Evolutionary conservation across 1,140 invertebrate species (phyloP).

Genomic region (Orius insidiosus): DNA sequence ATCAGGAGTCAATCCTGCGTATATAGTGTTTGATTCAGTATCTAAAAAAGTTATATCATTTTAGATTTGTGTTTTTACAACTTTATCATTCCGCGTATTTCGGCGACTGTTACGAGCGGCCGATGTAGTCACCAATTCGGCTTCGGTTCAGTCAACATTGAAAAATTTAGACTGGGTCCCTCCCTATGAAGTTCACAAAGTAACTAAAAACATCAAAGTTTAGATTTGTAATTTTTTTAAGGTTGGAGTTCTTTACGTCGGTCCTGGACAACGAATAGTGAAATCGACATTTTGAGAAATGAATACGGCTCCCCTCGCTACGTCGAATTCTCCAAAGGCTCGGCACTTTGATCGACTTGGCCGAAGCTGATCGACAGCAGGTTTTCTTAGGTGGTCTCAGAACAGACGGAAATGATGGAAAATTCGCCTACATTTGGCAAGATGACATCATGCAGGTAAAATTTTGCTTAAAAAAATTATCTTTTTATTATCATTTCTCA

Average conservation of each 20-base stretch:
- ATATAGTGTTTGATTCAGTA: too few relatives aligned
- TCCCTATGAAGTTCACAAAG: conserved; percentile 85
- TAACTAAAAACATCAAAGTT: conserved; percentile 14
- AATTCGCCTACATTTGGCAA: conserved; percentile 86
- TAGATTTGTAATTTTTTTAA: conserved; percentile 11
- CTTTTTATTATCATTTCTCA: conserved; percentile 22
- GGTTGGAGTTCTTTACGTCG: conserved; percentile 86
- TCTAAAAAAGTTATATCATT: neutral
- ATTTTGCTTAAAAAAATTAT: neutral
- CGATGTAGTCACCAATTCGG: conserved; percentile 47
- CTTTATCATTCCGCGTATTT: conserved; percentile 65
- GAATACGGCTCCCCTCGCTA: conserved; percentile 60
- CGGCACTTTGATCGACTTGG: conserved; percentile 65
- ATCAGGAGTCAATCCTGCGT: conserved; percentile 46
- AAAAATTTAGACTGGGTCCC: conserved; percentile 73
- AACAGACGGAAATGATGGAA: conserved; percentile 72
- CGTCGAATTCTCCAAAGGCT: conserved; percentile 41
- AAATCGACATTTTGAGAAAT: conserved; percentile 74
- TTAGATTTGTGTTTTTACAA: conserved; percentile 81
- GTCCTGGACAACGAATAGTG: conserved; percentile 69
- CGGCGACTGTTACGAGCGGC: conserved; percentile 38
- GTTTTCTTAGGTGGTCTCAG: conserved; percentile 77
- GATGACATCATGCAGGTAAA: conserved; percentile 81
- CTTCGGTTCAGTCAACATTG: conserved; percentile 40
- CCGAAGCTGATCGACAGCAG: conserved; percentile 54